A percentile compares a stretch with the other conserved stretches of the same genome.
Conservation (phyloP, 2,888 invertebrate species). For the Muscina levida region DNA sequence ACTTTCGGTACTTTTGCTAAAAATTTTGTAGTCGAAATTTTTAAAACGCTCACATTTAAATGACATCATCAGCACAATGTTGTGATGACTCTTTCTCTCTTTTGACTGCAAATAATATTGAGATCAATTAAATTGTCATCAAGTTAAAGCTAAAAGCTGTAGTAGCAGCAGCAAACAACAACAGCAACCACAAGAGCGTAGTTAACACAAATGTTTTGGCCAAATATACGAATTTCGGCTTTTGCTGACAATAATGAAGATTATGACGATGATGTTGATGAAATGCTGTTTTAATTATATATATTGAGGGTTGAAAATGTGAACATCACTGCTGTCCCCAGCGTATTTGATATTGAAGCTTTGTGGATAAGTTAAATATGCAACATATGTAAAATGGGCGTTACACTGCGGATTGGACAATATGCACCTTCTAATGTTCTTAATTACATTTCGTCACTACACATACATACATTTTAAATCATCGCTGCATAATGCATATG, state of each 20-base stretch:
- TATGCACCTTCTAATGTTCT: too few relatives aligned
- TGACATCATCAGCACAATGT: conserved; percentile 41
- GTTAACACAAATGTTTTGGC: neutral
- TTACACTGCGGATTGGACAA: conserved; percentile 28
- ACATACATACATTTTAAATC: too few relatives aligned
- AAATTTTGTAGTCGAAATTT: neutral
- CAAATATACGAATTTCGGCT: conserved; percentile 3
- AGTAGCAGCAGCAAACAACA: neutral
- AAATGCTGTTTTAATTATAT: conserved; percentile 63
- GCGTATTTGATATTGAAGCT: neutral
- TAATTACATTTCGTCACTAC: too few relatives aligned
- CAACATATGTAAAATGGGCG: conserved; percentile 58
- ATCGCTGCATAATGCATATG: too few relatives aligned
- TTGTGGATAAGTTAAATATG: too few relatives aligned
- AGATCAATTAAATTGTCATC: conserved; percentile 66
- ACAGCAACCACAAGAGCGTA: neutral
- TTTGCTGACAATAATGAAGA: neutral
- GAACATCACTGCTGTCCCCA: conserved; percentile 13
- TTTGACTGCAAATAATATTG: conserved; percentile 24
- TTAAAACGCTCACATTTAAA: neutral
- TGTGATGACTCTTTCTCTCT: conserved; percentile 6
- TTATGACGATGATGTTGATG: conserved; percentile 21
- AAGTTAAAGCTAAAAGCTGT: conserved; percentile 28
- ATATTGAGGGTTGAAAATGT: conserved; percentile 6
- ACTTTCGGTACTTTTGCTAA: neutral